Evolutionary conservation across 2,113 vertebrate genomes (phyloP).

Genomic region (Brienomyrus brachyistius): DNA sequence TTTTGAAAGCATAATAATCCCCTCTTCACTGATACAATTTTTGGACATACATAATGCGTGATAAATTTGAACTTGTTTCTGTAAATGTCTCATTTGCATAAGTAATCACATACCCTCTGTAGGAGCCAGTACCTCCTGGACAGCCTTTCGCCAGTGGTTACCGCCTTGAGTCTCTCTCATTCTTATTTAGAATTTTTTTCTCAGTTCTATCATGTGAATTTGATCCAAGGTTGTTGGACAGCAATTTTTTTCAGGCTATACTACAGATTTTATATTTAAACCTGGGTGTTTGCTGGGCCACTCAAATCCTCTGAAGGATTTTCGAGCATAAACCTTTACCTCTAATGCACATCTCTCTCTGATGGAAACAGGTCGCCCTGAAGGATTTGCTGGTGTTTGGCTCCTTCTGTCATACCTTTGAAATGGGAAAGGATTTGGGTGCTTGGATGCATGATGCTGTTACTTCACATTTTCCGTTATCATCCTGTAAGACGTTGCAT

Average conservation of each 20-base stretch:
- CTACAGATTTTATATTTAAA: neutral
- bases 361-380: neutral
- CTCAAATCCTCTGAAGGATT: neutral
- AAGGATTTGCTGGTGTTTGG: neutral
- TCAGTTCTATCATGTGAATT: neutral
- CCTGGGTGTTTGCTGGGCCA: neutral
- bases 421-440: neutral
- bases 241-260: neutral
- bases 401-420: neutral
- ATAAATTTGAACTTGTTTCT: neutral
- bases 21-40: neutral
- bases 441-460: neutral
- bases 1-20: neutral
- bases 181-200: neutral
- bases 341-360: neutral
- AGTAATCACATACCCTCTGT: neutral
- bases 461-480: neutral
- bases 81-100: neutral
- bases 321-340: neutral
- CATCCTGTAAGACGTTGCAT: neutral
- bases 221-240: neutral
- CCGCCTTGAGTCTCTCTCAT: neutral
- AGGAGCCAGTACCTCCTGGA: neutral
- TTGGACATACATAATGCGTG: neutral
- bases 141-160: neutral